Base-by-base conservation (phyloP, 2,888 invertebrate genomes). In the Spatulosminthurus flaviceps region DNA sequence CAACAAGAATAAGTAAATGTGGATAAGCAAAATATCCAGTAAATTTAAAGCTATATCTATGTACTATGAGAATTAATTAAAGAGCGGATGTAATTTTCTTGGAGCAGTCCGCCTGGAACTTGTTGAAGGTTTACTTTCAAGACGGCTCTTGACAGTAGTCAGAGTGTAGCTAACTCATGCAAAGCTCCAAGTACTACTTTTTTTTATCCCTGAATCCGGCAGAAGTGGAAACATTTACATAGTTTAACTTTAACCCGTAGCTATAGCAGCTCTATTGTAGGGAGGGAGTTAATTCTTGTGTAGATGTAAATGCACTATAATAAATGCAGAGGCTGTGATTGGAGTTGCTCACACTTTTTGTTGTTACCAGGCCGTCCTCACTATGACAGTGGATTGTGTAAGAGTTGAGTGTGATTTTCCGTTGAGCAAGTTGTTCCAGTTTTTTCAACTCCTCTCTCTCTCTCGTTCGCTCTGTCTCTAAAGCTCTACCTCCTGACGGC, bases 1-100 rank as follows among this genome's bases (percentile, higher is more conserved):
- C n/a, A n/a, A n/a, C n/a, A n/a, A n/a, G n/a, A n/a, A n/a, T n/a
- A n/a, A n/a, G n/a, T n/a, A n/a, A n/a, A n/a, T n/a, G n/a, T n/a
- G n/a, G n/a, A n/a, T n/a, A n/a, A n/a, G n/a, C n/a, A n/a, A n/a
- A n/a, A n/a, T n/a, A n/a, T n/a, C n/a, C n/a, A n/a, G 34, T 34
- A 34, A 34, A 34, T 34, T 7, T 9, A 34, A 34, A 34, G 34
- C 34, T 7, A 4, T 34, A 34, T 34, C 5, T 34, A 34, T 9
- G 34, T 34, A 34, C 34, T 34, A 34, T 34, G 34, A 34, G 60
- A 60, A 60, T 60, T 60, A 60, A 60, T 60, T 60, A 60, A 21
- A 19, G 4, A 21, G 60, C 60, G 60, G 60, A 60, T 60, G 60
- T 60, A 60, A 60, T 60, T 60, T 60, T 21, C 21, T 60, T 21